These are phyloP conservation scores for Silurus lanzhouensis DNA, from an alignment of 2,797 vertebrate species.

Conservation along the genomic window DNA sequence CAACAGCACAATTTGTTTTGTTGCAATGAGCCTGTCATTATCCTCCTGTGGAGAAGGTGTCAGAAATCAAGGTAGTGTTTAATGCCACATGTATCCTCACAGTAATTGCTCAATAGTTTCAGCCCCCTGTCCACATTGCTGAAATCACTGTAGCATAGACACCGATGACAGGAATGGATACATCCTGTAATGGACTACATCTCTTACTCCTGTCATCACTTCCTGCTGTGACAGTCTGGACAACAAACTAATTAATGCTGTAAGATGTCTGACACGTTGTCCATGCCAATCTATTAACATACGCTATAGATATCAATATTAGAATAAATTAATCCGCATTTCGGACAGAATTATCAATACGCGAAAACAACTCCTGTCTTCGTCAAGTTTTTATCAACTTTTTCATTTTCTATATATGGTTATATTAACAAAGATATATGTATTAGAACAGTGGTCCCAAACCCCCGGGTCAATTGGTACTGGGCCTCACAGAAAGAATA, in stretches of 20 bases:
- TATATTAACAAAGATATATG: neutral
- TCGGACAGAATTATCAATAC: neutral
- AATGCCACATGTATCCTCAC: neutral
- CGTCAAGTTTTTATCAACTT: too few species aligned
- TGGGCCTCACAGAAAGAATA: too few species aligned
- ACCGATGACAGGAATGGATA: constrained; percentile 6
- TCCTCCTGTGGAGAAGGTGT: constrained; percentile 51
- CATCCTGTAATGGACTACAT: neutral
- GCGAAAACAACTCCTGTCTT: neutral
- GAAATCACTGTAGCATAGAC: neutral
- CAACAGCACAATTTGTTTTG: neutral
- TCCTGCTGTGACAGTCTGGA: neutral
- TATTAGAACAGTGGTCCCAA: too few species aligned
- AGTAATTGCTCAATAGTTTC: neutral
- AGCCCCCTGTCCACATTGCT: neutral
- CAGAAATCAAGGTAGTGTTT: constrained; percentile 48
- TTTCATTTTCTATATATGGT: constrained; percentile 7
- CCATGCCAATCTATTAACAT: neutral
- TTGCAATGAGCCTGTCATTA: constrained; percentile 33
- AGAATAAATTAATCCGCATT: neutral
- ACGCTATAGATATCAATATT: neutral
- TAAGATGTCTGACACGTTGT: constrained; percentile 25
- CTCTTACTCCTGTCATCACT: constrained; percentile 15
- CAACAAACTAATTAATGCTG: neutral
- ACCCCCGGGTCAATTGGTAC: too few species aligned